A percentile compares a stretch with the other conserved stretches of the same genome.
Evolutionary conservation across 53 echinoderm and acorn worm genomes (phyloP).

Genomic region (Crossaster papposus): DNA sequence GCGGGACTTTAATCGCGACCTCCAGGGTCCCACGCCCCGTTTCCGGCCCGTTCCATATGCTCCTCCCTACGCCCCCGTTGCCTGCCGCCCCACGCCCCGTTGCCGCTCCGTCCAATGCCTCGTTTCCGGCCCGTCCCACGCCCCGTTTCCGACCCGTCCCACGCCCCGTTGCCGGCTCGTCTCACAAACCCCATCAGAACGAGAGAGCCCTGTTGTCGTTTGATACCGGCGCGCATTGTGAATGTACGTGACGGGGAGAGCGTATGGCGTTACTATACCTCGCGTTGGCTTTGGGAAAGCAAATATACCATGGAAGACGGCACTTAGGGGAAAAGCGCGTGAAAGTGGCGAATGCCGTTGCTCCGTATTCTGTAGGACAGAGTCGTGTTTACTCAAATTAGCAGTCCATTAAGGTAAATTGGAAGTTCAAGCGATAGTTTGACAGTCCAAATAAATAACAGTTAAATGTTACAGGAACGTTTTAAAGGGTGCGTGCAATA

Average conservation of each 20-base stretch:
- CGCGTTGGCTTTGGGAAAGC: background rate
- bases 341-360: slow-evolving; percentile 7
- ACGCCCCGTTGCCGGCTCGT: too few species aligned
- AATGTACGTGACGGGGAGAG: too few species aligned
- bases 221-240: too few species aligned
- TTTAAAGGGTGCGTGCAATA: background rate
- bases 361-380: background rate
- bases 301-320: background rate
- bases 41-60: too few species aligned
- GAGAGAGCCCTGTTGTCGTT: background rate
- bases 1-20: too few species aligned
- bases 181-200: background rate
- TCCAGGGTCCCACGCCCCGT: too few species aligned
- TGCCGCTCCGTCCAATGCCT: too few species aligned
- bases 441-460: slow-evolving; percentile 18
- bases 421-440: slow-evolving; percentile 35
- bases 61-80: too few species aligned
- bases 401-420: slow-evolving; percentile 39
- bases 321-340: background rate
- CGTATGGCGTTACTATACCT: background rate
- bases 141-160: too few species aligned
- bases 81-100: too few species aligned
- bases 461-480: background rate
- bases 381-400: slow-evolving; percentile 36
- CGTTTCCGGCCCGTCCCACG: too few species aligned